Base-by-base conservation (phyloP, 2,113 vertebrate genomes). In the Tyto alba region DNA sequence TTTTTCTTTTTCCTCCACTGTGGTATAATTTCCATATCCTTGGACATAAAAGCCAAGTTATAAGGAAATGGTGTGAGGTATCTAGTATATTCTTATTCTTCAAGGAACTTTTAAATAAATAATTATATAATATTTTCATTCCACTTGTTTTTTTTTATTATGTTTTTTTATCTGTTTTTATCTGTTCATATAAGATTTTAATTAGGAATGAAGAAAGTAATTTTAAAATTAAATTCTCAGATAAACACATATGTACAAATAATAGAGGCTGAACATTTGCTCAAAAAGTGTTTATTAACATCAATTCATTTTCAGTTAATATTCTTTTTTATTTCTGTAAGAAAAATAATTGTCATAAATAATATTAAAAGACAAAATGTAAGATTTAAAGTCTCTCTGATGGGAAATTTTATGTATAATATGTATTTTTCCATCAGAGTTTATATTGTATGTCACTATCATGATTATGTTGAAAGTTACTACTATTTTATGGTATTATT, bases 381-480 rank as follows among this genome's bases (percentile, higher is more conserved):
- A 56, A 75, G 55, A 75, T 50, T 68, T 66, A 32, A 89, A 64
- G 23, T 45, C 20, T 71, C 43, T 80, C 19, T 40, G 11, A 15
- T 79, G 14, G 11, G 2, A 23, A 38, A 48, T 38, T 90, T 74
- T 45, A 47, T 71, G 27, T 67, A 43, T 48, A 71, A 19, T 75
- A 38, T 36, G 7, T 26, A 27, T 40, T 93, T 89, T 73, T 91
- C 84, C 64, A 59, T n/a, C 20, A 63, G 36, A 16, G 8, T 68
- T 89, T 94, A 80, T 41, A 64, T 7, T 96, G 7, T 16, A 8
- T 13, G 18, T 36, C 69, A 82, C 2, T 73, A 38, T 88, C 80
- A 67, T 6, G 4, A 76, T 57, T 79, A 41, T 57, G n/a, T 81
- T 47, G 25, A 89, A 92, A 90, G 67, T 89, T 94, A 82, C 43